These are phyloP conservation scores for Amphimallon solstitiale DNA, from an alignment of 2,888 invertebrate genomes.

Conservation along the genomic window DNA sequence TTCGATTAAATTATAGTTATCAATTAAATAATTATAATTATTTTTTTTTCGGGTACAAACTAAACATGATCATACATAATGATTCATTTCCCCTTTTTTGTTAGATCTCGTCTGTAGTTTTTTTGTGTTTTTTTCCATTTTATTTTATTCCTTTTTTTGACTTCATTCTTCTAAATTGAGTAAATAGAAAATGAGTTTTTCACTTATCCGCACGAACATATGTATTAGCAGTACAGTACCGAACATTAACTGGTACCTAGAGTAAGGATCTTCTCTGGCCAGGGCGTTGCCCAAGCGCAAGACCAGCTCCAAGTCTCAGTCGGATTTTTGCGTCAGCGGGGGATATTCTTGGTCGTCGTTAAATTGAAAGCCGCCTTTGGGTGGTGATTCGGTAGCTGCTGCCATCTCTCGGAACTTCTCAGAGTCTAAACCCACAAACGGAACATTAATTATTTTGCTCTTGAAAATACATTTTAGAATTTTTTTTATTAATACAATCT, in stretches of 20 bases:
- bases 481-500: too few relatives aligned
- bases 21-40: background rate
- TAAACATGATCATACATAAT: constrained; percentile 16
- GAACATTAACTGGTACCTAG: constrained; percentile 55
- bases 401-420: constrained; percentile 80
- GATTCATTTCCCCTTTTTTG: constrained; percentile 22
- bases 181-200: constrained; percentile 58
- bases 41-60: background rate
- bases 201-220: constrained; percentile 56
- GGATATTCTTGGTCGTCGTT: constrained; percentile 87
- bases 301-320: constrained; percentile 58
- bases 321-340: constrained; percentile 75
- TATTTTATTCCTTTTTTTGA: constrained; percentile 4
- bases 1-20: too few relatives aligned
- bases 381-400: constrained; percentile 75
- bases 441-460: constrained; percentile 7
- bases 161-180: constrained; percentile 51
- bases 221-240: constrained; percentile 57
- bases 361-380: constrained; percentile 77
- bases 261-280: constrained; percentile 41
- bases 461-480: background rate
- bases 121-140: constrained; percentile 20
- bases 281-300: constrained; percentile 44
- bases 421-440: constrained; percentile 68
- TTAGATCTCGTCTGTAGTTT: constrained; percentile 20